Conservation (phyloP, 2,888 invertebrate species). For the Polyommatus iphigenia region DNA sequence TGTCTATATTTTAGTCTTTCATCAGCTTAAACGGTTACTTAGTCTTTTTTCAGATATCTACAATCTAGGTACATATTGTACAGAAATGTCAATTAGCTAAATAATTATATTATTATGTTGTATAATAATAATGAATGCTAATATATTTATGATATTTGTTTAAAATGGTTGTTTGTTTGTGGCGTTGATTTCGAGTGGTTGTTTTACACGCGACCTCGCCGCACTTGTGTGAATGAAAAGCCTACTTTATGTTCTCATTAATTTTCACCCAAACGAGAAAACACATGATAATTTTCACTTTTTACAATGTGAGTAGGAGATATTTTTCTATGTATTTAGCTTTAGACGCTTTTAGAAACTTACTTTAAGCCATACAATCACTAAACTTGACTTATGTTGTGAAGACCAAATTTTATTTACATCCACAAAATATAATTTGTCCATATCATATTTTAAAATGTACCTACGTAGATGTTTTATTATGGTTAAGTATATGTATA, state of each 20-base stretch:
- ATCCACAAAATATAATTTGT: background rate
- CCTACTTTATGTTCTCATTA: conserved; percentile 7
- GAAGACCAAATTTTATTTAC: background rate
- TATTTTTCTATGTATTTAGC: background rate
- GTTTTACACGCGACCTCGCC: background rate
- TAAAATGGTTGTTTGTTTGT: background rate
- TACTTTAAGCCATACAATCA: background rate
- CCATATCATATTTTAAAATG: conserved; percentile 2
- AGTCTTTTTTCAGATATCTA: background rate
- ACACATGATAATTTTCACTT: background rate
- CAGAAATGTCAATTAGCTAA: background rate
- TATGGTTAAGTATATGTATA: conserved; percentile 38
- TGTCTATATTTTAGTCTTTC: background rate
- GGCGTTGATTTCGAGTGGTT: background rate
- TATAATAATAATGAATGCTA: background rate
- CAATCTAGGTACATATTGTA: background rate
- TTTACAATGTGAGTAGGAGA: background rate
- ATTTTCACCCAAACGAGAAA: background rate
- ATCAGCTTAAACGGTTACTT: background rate
- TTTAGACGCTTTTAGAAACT: background rate
- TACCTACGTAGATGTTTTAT: conserved; percentile 21
- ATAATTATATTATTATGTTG: background rate
- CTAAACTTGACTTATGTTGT: background rate
- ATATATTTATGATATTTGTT: background rate
- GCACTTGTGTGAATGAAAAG: background rate